Evolutionary conservation across 2,888 invertebrate species (phyloP), one percentile per base, ranked within the genome.

Genomic region (Oscheius sp.): DNA sequence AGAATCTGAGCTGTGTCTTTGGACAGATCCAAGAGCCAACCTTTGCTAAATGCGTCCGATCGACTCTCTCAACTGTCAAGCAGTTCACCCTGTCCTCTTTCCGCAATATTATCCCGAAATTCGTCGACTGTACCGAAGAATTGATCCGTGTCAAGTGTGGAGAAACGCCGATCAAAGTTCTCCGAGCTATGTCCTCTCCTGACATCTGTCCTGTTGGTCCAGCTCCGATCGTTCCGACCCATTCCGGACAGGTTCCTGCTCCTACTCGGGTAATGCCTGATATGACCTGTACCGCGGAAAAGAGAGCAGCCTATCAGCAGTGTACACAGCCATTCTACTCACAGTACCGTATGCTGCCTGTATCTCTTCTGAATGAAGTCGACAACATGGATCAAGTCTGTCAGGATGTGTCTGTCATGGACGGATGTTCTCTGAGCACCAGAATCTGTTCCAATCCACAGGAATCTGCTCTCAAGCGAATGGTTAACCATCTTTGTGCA

Each of bases 11-110:
- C 2, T 87, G 87, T 63, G 79, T 87, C 1, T 87, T 87, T 80
- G 80, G 80, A 13, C 81, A 80, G 74, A 79, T 83, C 32, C 84
- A 84, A 77, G 85, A 88, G 32, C 86, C 87, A 2, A 81, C 85
- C 21, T 87, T 87, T 72, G 87, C 85, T 62, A 85, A 87, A 68
- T 87, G 87, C 75, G 76, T 87, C 66, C 79, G 86, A 13, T 72
- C 80, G n/a, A 87, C 87, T 11, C 77, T 87, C 48, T 84, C 86
- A 2, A 85, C 86, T 11, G 74, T 87, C 47, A 86, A 87, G 50
- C 82, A 87, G 51, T 87, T 87, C 80, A 85, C 81, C 53, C 73
- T 87, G 53, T 63, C 76, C 13, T 81, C 85, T 3, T 77, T 87
- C 74, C 77, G 83, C 70, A 79, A 65, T 47, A 80, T 86, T 48